These are phyloP conservation scores for Drosophila ananassae DNA, from an alignment of 1,140 invertebrate species.

Conservation along the genomic window DNA sequence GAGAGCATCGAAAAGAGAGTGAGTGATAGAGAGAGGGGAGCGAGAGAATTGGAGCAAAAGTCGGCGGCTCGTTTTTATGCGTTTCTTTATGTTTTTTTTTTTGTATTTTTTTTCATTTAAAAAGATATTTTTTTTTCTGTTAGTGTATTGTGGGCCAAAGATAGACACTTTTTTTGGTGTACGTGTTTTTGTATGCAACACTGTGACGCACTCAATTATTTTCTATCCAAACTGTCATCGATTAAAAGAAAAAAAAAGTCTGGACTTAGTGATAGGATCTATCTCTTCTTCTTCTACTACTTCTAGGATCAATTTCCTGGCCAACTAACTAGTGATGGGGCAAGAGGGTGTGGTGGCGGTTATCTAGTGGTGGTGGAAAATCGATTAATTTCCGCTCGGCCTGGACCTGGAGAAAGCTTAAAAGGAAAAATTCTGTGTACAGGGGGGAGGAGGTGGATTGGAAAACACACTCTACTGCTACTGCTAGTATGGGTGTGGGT, in stretches of 20 bases:
- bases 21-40: background rate
- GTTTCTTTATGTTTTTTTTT: slow-evolving; percentile 11
- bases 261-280: too few relatives aligned
- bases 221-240: slow-evolving; percentile 36
- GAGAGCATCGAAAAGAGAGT: slow-evolving; percentile 27
- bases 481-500: background rate
- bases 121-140: background rate
- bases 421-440: slow-evolving; percentile 12
- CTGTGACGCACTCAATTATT: slow-evolving; percentile 46
- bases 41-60: slow-evolving; percentile 48
- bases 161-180: slow-evolving; percentile 40
- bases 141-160: slow-evolving; percentile 40
- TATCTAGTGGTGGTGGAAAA: slow-evolving; percentile 24
- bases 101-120: background rate
- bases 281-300: too few relatives aligned
- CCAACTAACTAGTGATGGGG: background rate
- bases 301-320: slow-evolving; percentile 44
- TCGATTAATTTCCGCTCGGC: slow-evolving; percentile 47
- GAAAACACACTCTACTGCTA: background rate
- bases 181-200: slow-evolving; percentile 22
- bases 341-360: background rate
- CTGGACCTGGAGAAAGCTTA: slow-evolving; percentile 38
- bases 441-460: background rate
- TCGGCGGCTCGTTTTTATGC: slow-evolving; percentile 28
- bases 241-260: slow-evolving; percentile 22